Percentiles rank a stretch among this genome's conserved stretches.
Conservation (phyloP, 2,888 invertebrate genomes). For the Dione vanillae region DNA sequence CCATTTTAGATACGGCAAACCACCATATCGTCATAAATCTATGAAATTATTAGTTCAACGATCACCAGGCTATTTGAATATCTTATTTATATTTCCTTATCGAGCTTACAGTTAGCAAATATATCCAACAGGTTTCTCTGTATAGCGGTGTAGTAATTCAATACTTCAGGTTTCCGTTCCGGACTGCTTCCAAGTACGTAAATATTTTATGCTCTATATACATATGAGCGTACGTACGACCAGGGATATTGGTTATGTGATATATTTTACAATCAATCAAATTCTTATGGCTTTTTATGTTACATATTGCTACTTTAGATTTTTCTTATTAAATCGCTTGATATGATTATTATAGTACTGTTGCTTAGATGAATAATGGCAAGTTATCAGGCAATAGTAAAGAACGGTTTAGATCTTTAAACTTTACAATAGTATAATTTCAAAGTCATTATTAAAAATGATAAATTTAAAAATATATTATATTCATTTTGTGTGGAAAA, state of each 20-base stretch:
- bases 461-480: no score
- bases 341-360: not conserved
- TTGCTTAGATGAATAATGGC: not conserved
- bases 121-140: slow-evolving; percentile 51
- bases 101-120: slow-evolving; percentile 50
- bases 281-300: not conserved
- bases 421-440: no score
- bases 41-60: slow-evolving; percentile 21
- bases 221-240: slow-evolving; percentile 28
- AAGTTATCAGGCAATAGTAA: not conserved
- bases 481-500: no score
- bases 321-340: not conserved
- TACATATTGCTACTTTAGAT: not conserved
- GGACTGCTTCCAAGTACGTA: slow-evolving; percentile 46
- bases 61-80: slow-evolving; percentile 31
- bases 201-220: slow-evolving; percentile 44
- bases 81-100: slow-evolving; percentile 49
- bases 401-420: not conserved
- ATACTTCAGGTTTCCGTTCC: slow-evolving; percentile 53
- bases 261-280: not conserved
- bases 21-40: slow-evolving; percentile 18
- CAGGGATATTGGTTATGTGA: slow-evolving; percentile 19
- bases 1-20: slow-evolving; percentile 1
- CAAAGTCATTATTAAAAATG: no score
- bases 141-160: slow-evolving; percentile 63